These are phyloP conservation scores for Strigamia maritima DNA, from an alignment of 2,888 invertebrate genomes.

Conservation along the genomic window DNA sequence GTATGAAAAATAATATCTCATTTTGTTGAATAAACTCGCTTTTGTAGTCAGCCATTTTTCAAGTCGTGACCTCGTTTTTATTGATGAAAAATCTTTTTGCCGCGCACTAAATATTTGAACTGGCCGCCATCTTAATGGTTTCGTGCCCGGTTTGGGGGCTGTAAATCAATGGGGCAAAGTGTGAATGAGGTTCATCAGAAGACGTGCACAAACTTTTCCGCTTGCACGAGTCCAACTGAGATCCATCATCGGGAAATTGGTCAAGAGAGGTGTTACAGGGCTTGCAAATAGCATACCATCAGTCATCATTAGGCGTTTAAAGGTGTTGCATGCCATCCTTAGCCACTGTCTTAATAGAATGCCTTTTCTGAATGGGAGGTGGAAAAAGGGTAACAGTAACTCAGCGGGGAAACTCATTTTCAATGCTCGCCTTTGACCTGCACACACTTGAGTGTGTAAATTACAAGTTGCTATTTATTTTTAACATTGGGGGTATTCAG, in stretches of 20 bases:
- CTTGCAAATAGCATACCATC: not conserved
- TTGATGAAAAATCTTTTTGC: not conserved
- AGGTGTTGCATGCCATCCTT: not conserved
- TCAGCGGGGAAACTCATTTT: too few species aligned
- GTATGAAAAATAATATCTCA: not conserved
- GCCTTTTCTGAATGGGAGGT: not conserved
- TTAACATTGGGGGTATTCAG: too few species aligned
- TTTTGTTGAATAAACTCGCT: not conserved
- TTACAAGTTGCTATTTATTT: too few species aligned
- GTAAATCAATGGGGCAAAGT: not conserved
- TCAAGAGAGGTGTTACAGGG: not conserved
- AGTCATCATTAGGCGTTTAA: not conserved
- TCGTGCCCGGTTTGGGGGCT: not conserved
- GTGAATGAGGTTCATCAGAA: not conserved
- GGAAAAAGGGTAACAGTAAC: not conserved
- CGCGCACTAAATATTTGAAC: not conserved
- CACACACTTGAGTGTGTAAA: too few species aligned
- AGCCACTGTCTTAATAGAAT: not conserved
- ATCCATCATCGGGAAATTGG: not conserved
- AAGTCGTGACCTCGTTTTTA: not conserved
- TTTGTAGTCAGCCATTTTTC: not conserved
- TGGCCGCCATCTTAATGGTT: not conserved
- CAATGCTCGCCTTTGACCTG: too few species aligned
- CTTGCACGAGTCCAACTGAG: not conserved
- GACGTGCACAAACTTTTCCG: constrained; percentile 1